phyloP scores from a whole-genome alignment of 2,888 invertebrate species.

The Heliothis peltigera region DNA sequence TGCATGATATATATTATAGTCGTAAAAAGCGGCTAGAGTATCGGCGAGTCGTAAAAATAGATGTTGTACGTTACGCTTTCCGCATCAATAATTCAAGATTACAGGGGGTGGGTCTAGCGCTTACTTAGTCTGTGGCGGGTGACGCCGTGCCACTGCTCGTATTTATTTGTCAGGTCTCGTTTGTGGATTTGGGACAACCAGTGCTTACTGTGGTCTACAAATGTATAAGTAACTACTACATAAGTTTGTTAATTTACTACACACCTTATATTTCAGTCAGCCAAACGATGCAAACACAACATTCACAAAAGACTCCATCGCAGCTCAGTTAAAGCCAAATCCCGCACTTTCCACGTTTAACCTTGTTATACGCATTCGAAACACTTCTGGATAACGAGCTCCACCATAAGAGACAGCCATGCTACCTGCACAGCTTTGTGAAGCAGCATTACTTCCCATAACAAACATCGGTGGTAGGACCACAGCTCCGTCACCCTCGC shows the following conservation, averaged over 20 bases:
- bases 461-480: neutral
- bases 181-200: slow-evolving; percentile 39
- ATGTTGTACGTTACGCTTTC: slow-evolving; percentile 80
- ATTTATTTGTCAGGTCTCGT: slow-evolving; percentile 38
- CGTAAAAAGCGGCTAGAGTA: slow-evolving; percentile 84
- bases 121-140: slow-evolving; percentile 57
- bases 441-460: neutral
- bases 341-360: neutral
- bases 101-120: slow-evolving; percentile 62
- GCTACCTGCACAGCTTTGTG: neutral
- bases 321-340: neutral
- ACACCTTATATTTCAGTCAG: neutral
- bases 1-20: slow-evolving; percentile 83
- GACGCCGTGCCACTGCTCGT: slow-evolving; percentile 29
- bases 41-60: slow-evolving; percentile 83
- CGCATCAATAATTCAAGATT: slow-evolving; percentile 88
- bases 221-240: slow-evolving; percentile 14
- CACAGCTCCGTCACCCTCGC: slow-evolving; percentile 19
- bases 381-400: neutral
- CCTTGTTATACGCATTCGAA: neutral
- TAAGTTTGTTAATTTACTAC: neutral
- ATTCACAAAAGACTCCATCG: neutral
- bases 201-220: slow-evolving; percentile 8
- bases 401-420: neutral
- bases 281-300: neutral